Base-by-base conservation (phyloP, 2,113 vertebrate genomes). In the Chloroceryle aenea region DNA sequence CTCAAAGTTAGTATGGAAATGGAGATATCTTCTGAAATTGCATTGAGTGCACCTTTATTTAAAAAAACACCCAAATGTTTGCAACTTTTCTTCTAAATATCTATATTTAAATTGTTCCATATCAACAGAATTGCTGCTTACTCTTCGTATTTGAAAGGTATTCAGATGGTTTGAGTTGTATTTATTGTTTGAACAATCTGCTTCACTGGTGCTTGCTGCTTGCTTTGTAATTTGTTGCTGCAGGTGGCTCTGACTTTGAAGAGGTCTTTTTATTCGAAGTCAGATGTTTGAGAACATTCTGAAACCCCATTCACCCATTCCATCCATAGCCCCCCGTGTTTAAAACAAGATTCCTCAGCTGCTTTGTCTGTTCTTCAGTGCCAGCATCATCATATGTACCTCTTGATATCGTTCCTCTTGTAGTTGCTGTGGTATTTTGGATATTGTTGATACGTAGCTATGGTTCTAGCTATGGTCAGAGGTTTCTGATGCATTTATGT, bases 141-240 rank as follows among this genome's bases (percentile, higher is more conserved):
- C 93, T 95, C 67, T 80, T 26, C 77, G 64, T 55, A 64, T 92
- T 93, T 89, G 56, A 87, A 92, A 78, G 47, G 50, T 43, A 88
- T 86, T 88, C 79, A 81, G 76, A 59, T 84, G 69, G 50, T 86
- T 92, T 86, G 52, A 90, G 86, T 75, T 81, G 52, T 91, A 63
- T 82, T 93, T 97, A 72, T 94, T 94, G 68, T 95, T 89, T 81
- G 92, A 92, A 55, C 43, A 68, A 59, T 90, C 64, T 59, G 16
- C 47, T 66, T 94, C 63, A 77, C 5, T 47, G 47, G 34, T 71
- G 30, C 50, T 95, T 86, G 82, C 62, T 83, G 50, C n/a, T 85
- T 84, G 38, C 67, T 81, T 90, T 95, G 73, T 95, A 88, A 95
- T 93, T 90, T 94, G 7, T 63, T 93, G 73, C 79, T 93, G 63